Evolutionary conservation across 2,888 invertebrate genomes (phyloP), one percentile per base, ranked within the genome.

Genomic region (Diloba caeruleocephala): DNA sequence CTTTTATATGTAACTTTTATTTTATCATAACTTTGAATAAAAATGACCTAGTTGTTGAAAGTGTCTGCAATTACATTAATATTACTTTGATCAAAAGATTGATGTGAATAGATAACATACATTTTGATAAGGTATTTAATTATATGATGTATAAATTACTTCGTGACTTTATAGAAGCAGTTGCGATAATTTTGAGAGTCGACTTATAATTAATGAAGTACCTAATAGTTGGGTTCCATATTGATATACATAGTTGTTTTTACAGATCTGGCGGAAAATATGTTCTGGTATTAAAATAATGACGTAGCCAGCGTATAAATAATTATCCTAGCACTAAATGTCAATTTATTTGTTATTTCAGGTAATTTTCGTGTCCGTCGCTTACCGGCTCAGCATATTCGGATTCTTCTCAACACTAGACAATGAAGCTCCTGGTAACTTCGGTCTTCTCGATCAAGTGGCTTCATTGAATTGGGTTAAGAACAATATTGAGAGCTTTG

Each of bases 321-420:
- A 7, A 21, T 7, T 4, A 1, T 21, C 21, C 5, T 7, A 21
- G 5, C 7, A 19, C 19, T 19, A 21, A 21, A 0, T 19, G 2
- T 6, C 10, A 10, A 37, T 39, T 7, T 41, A 19, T 9, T 41
- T 70, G 51, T n/a, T 49, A 84, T 87, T 55, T 12, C 93, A 96
- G 94, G 94, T 97, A 9, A 95, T 97, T 71, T 96, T 97, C 38
- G 96, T 97, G 5, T 96, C 97, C 1, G 95, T 97, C 29, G 96
- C 97, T 0, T 97, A 96, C 86, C 95, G 97, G 5, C 88, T 97
- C 36, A 97, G 96, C 82, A 96, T 97, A 60, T 95, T 97, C 69
- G 97, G 97, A n/a, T 97, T 97, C 81, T 96, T 97, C 78, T 96
- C 97, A 10, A 96, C 97, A 4, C 94, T 95, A 71, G 97, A 97